A percentile compares a stretch with the other conserved stretches of the same genome.
Evolutionary conservation across 1,140 invertebrate species (phyloP).

Genomic region (Lasioglossum baleicum): DNA sequence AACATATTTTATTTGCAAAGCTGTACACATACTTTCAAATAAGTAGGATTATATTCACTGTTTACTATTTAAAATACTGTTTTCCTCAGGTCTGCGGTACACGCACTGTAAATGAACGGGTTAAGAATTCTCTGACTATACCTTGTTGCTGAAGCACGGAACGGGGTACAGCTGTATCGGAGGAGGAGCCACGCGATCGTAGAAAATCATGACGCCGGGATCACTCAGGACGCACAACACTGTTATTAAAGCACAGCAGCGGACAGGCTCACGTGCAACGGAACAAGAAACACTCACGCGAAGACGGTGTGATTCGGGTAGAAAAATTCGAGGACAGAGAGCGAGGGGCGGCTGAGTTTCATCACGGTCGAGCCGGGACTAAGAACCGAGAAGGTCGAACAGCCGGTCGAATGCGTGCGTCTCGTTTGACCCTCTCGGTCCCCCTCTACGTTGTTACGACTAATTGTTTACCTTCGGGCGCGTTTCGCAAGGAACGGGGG

Average conservation of each 20-base stretch:
- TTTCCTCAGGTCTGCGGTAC: no score
- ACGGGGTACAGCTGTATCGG: neutral
- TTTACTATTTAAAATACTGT: no score
- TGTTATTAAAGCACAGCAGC: no score
- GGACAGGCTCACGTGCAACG: neutral
- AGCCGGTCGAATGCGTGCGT: neutral
- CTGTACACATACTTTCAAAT: no score
- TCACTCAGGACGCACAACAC: no score
- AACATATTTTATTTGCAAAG: no score
- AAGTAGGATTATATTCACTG: no score
- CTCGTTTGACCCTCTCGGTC: neutral
- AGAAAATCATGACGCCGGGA: slow-evolving; percentile 26
- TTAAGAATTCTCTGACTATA: neutral
- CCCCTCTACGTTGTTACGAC: neutral
- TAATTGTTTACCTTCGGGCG: neutral
- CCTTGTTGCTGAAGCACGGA: slow-evolving; percentile 18
- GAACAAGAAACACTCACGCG: neutral
- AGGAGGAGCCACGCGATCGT: neutral
- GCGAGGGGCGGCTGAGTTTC: neutral
- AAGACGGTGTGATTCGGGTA: no score
- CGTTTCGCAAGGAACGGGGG: no score
- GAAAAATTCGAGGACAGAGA: neutral
- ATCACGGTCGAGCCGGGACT: slow-evolving; percentile 9
- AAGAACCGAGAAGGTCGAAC: slow-evolving; percentile 6
- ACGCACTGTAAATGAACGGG: no score